Percentiles rank a stretch among this genome's conserved stretches.
These are phyloP conservation scores for Scaptodrosophila latifasciaeformis DNA, from an alignment of 2,888 invertebrate species.

Conservation along the genomic window DNA sequence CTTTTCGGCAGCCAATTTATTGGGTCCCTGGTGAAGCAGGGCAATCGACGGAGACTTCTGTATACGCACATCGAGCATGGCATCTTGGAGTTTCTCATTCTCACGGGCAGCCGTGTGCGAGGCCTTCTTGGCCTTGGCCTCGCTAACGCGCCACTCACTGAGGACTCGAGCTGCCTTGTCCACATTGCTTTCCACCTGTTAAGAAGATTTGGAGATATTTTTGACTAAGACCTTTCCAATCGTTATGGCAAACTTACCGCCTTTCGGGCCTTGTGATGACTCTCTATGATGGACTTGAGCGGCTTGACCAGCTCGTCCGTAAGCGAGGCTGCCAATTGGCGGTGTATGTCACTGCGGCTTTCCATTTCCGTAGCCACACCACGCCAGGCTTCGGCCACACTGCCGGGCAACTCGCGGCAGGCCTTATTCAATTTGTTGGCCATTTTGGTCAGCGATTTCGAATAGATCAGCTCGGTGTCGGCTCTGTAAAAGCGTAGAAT, in stretches of 20 bases:
- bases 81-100: constrained; percentile 93
- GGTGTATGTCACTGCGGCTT: constrained; percentile 91
- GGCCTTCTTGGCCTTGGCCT: constrained; percentile 91
- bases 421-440: constrained; percentile 90
- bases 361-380: constrained; percentile 94
- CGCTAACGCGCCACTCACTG: constrained; percentile 89
- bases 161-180: constrained; percentile 89
- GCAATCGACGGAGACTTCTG: constrained; percentile 75
- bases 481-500: constrained; percentile 78
- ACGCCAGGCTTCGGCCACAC: constrained; percentile 93
- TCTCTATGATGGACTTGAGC: constrained; percentile 83
- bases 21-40: constrained; percentile 70
- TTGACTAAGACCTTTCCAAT: background rate
- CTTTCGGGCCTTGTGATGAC: constrained; percentile 83
- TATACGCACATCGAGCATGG: constrained; percentile 78
- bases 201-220: background rate
- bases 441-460: constrained; percentile 91
- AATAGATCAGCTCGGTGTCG: constrained; percentile 92
- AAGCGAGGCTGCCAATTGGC: constrained; percentile 85
- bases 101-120: constrained; percentile 91
- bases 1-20: constrained; percentile 73
- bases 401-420: constrained; percentile 85
- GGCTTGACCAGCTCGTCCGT: constrained; percentile 94
- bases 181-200: constrained; percentile 83
- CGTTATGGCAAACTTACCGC: constrained; percentile 76